Evolutionary conservation across 1,140 invertebrate species (phyloP).

Genomic region (Varroa destructor): DNA sequence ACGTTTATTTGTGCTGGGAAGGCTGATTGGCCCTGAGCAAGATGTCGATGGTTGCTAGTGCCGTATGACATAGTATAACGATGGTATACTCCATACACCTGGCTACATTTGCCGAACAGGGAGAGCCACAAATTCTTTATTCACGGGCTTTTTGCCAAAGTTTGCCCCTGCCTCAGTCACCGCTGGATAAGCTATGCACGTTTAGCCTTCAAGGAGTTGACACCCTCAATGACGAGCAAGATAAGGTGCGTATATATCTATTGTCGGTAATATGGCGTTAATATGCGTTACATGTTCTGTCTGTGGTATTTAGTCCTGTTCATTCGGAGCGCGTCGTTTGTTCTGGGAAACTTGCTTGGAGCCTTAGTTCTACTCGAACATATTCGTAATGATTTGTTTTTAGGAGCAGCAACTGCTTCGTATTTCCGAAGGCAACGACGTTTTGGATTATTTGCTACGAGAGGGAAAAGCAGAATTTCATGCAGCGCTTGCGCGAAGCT

Average conservation of each 20-base stretch:
- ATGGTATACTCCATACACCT: conserved; percentile 14
- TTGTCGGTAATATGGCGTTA: too few species aligned
- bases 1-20: too few species aligned
- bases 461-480: conserved; percentile 12
- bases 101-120: neutral
- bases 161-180: neutral
- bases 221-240: neutral
- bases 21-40: too few species aligned
- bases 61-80: neutral
- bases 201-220: conserved; percentile 10
- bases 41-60: too few species aligned
- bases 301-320: too few species aligned
- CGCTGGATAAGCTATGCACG: conserved; percentile 5
- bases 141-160: neutral
- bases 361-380: too few species aligned
- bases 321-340: too few species aligned
- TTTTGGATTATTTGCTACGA: neutral
- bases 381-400: too few species aligned
- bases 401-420: neutral
- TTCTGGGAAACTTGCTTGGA: too few species aligned
- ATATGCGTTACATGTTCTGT: too few species aligned
- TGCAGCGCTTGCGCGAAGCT: neutral
- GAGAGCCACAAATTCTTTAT: neutral
- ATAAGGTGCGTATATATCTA: neutral
- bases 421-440: conserved; percentile 2